Percentiles rank a stretch among this genome's conserved stretches.
Evolutionary conservation across 2,797 vertebrate genomes (phyloP).

Genomic region (Epinephelus coioides): DNA sequence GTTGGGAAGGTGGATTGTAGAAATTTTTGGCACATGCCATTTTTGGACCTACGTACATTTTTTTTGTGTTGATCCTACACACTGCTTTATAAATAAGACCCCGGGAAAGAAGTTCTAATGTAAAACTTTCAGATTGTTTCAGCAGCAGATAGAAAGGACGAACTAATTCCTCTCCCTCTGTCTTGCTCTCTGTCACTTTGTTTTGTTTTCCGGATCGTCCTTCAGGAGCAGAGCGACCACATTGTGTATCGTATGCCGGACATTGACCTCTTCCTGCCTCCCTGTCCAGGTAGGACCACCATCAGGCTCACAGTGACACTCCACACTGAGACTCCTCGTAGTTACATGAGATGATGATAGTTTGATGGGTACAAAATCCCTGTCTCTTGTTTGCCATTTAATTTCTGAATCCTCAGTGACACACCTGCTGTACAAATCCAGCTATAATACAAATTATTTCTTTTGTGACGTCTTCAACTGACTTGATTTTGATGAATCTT

Average conservation of each 20-base stretch:
- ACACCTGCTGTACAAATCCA: not conserved
- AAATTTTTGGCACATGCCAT: no score
- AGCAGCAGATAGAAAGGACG: not conserved
- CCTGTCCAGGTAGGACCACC: constrained; percentile 79
- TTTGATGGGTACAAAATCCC: not conserved
- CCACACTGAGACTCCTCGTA: not conserved
- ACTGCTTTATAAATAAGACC: no score
- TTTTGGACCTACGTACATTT: no score
- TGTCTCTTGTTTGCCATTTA: not conserved
- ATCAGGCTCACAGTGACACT: not conserved
- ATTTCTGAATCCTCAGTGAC: constrained; percentile 2
- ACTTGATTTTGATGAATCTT: not conserved
- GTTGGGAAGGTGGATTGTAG: no score
- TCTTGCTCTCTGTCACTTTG: not conserved
- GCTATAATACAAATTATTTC: not conserved
- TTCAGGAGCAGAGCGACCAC: constrained; percentile 86
- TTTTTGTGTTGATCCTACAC: no score
- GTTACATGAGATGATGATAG: not conserved
- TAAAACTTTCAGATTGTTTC: not conserved
- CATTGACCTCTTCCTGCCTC: constrained; percentile 67
- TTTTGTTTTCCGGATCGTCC: not conserved
- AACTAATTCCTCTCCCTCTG: not conserved
- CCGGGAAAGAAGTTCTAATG: not conserved
- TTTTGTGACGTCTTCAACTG: not conserved
- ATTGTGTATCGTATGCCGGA: constrained; percentile 87